These are phyloP conservation scores for Peromyscus eremicus DNA, from an alignment of 2,797 vertebrate species.

Conservation along the genomic window DNA sequence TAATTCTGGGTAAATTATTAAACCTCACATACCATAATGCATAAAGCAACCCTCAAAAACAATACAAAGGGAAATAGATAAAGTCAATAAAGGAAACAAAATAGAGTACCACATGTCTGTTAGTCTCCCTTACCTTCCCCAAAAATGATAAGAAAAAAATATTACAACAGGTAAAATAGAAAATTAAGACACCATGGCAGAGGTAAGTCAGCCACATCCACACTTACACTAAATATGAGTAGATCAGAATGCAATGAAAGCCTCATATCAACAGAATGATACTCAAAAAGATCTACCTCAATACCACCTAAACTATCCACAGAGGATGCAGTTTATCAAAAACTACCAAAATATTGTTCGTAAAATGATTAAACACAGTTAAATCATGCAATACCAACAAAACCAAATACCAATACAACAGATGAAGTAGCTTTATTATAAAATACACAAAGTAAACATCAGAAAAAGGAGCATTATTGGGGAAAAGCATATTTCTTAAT, in stretches of 20 bases:
- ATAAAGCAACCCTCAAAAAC: background rate
- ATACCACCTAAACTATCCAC: background rate
- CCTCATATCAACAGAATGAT: background rate
- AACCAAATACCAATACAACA: background rate
- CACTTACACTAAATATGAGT: conserved; percentile 44
- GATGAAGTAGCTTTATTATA: background rate
- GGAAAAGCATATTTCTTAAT: conserved; percentile 1
- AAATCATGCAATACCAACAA: background rate
- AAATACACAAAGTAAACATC: background rate
- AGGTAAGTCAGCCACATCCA: background rate
- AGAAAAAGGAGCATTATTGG: background rate
- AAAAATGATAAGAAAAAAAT: background rate
- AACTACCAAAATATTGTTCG: background rate
- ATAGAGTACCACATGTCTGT: background rate
- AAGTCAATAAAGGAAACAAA: conserved; percentile 19
- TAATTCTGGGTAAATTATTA: conserved; percentile 15
- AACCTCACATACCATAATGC: background rate
- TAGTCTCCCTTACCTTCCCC: background rate
- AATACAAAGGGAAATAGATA: background rate
- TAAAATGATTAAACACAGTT: conserved; percentile 14
- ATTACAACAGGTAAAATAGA: conserved; percentile 34
- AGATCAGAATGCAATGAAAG: background rate
- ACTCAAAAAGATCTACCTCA: background rate
- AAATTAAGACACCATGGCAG: conserved; percentile 10
- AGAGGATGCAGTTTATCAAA: conserved; percentile 42